Evolutionary conservation across 2,113 vertebrate genomes (phyloP).

Genomic region (Hippocampus comes): DNA sequence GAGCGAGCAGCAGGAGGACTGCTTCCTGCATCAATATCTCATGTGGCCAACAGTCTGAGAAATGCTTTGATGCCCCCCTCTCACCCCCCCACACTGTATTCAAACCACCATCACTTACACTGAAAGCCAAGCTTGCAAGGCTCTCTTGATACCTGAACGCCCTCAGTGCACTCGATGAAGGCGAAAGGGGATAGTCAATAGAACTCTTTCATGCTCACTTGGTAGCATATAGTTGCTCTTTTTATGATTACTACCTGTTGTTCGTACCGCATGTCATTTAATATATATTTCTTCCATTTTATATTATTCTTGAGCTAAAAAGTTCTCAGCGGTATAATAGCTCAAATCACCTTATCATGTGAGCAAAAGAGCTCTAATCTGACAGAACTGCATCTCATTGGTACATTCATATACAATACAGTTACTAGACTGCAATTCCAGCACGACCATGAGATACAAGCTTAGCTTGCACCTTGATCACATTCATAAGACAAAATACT

Average conservation of each 20-base stretch:
- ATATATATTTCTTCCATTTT: background rate
- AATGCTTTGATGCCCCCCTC: slow-evolving; percentile 58
- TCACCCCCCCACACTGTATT: slow-evolving; percentile 32
- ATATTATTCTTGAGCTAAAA: background rate
- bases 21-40: slow-evolving; percentile 60
- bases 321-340: no score
- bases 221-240: slow-evolving; percentile 17
- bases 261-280: background rate
- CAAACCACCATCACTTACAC: slow-evolving; percentile 26
- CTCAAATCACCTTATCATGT: no score
- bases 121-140: slow-evolving; percentile 37
- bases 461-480: no score
- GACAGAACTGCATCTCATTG: no score
- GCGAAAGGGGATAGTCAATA: slow-evolving; percentile 37
- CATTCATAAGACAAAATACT: no score
- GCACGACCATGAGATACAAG: no score
- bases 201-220: slow-evolving; percentile 16
- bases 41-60: slow-evolving; percentile 58
- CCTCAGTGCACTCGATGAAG: slow-evolving; percentile 32
- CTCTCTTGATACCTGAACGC: slow-evolving; percentile 44
- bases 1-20: slow-evolving; percentile 60
- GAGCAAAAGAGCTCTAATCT: no score
- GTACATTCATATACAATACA: no score
- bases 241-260: background rate
- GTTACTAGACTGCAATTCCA: no score